Conservation (phyloP, 1,140 invertebrate species). For the Brachionus koreanus region DNA sequence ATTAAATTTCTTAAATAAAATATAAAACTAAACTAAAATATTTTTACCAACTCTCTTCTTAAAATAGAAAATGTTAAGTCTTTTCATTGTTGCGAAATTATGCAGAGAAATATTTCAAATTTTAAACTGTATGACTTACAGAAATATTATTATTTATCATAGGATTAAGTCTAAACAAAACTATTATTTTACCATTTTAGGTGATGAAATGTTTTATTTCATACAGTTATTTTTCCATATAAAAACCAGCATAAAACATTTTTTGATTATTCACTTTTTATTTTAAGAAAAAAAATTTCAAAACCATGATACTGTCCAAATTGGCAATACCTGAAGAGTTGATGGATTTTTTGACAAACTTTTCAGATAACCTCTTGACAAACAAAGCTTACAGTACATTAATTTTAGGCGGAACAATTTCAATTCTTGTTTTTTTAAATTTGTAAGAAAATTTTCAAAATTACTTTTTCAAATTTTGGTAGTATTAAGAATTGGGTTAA, state of each 20-base stretch:
- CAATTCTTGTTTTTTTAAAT: background rate
- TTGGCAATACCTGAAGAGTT: background rate
- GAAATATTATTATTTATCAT: background rate
- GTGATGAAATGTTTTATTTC: background rate
- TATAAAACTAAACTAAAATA: no score
- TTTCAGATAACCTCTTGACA: background rate
- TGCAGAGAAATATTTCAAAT: background rate
- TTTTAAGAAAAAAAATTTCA: background rate
- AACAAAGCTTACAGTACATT: background rate
- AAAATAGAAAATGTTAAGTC: no score
- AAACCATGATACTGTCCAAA: background rate
- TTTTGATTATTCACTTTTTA: background rate
- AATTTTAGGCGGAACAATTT: background rate
- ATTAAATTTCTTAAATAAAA: no score
- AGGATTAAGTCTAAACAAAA: background rate
- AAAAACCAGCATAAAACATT: background rate
- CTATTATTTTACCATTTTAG: background rate
- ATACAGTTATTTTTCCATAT: background rate
- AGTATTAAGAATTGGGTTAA: conserved; percentile 14
- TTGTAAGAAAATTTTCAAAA: background rate
- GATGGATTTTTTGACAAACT: background rate
- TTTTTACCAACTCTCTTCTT: no score
- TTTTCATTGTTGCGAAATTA: background rate
- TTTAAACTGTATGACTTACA: background rate
- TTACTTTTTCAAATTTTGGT: background rate